A percentile compares a stretch with the other conserved stretches of the same genome.
These are phyloP conservation scores for Hydraecia micacea DNA, from an alignment of 2,888 invertebrate species.

Conservation along the genomic window DNA sequence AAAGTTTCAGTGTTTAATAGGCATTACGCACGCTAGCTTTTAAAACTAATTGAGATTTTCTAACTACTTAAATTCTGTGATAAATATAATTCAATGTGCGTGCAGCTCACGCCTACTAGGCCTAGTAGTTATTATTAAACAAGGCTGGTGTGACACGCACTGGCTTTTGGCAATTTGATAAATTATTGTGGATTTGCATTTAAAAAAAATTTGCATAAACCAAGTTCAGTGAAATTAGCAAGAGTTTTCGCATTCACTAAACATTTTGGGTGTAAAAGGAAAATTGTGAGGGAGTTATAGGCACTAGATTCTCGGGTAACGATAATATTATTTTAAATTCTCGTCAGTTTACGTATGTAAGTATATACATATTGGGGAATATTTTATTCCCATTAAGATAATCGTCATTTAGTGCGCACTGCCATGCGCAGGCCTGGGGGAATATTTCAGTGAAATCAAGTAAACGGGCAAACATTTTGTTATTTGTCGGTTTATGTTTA, in stretches of 20 bases:
- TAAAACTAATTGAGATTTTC: slow-evolving; percentile 1
- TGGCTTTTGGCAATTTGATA: neutral
- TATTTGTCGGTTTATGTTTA: neutral
- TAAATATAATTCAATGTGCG: slow-evolving; percentile 4
- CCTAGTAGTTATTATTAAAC: neutral
- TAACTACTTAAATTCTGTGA: neutral
- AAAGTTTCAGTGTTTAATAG: neutral
- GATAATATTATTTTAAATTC: too few relatives aligned
- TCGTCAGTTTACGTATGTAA: too few relatives aligned
- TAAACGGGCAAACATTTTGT: neutral
- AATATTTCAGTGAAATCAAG: neutral
- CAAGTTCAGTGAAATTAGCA: neutral
- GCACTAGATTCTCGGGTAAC: neutral
- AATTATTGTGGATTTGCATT: neutral
- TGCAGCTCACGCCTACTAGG: neutral
- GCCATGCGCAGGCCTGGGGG: too few relatives aligned
- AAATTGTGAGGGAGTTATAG: neutral
- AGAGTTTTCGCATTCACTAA: neutral
- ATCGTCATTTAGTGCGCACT: too few relatives aligned
- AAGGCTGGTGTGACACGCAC: neutral
- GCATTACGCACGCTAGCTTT: slow-evolving; percentile 13
- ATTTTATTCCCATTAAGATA: too few relatives aligned
- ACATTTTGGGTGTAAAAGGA: neutral
- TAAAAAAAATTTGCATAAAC: neutral
- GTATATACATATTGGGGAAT: too few relatives aligned